Base-by-base conservation (phyloP, 2,888 invertebrate species). In the Campoplex nolae region DNA sequence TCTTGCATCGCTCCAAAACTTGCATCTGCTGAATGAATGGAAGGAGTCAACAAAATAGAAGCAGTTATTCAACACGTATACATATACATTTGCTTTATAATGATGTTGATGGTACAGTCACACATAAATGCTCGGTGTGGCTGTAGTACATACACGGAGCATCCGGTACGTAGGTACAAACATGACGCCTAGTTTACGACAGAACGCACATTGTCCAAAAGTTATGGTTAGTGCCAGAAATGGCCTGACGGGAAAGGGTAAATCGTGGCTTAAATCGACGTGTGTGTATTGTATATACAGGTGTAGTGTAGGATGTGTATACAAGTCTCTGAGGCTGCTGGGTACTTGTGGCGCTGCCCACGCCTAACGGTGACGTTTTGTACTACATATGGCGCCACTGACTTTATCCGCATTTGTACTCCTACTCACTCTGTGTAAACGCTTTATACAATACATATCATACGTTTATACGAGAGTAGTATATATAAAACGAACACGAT, bases 101-200 rank as follows among this genome's bases (percentile, higher is more conserved):
- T 32, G 58, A 73, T 32, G 62, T 62, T 23, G 35, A 8, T 11
- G 65, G 9, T 58, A 67, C 23, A 35, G 84, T 28, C 48, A 79
- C 79, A 81, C 81, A 67, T 42, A 56, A 74, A 81, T 67, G 74
- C 16, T 74, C 67, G 45, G 23, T 23, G 23, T 0, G 23, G 38
- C 62, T 38, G 35, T 65, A 73, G 35, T 65, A 73, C 70, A 54
- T 48, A 68, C 56, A 68, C 73, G 71, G 68, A 76, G 68, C 51
- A 35, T 68, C 73, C 32, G 75, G 74, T 84, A 78, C 78, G 83
- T 77, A 80, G 58, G 83, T 85, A 78, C 87, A 87, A 70, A 74
- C 81, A 84, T 35, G 84, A 71, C 84, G 76, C 67, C 62, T 87
- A 85, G 87, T 87, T 87, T 87, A 87, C 87, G 87, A 85, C 32